These are phyloP conservation scores for Lepidurus couesii DNA, from an alignment of 1,140 invertebrate genomes.

Conservation along the genomic window DNA sequence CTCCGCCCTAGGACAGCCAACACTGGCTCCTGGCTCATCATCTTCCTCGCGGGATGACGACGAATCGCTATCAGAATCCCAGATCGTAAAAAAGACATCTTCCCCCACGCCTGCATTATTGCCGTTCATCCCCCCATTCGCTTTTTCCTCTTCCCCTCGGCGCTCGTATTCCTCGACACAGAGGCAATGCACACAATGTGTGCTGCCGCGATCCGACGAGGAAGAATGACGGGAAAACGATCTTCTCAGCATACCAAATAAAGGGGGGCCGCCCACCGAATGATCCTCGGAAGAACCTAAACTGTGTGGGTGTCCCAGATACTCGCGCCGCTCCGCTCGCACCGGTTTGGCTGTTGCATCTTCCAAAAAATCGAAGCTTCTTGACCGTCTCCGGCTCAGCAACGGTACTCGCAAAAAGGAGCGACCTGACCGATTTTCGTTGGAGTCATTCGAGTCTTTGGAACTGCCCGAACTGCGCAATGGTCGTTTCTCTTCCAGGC, in stretches of 20 bases:
- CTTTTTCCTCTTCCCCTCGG: constrained; percentile 38
- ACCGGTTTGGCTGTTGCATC: not conserved
- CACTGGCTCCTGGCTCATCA: not conserved
- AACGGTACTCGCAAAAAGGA: constrained; percentile 22
- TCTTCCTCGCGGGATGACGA: not conserved
- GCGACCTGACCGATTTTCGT: constrained; percentile 7
- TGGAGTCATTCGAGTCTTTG: not conserved
- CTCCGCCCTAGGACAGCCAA: not conserved
- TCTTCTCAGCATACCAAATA: constrained; percentile 31
- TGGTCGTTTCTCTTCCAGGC: not conserved
- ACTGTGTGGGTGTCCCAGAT: not conserved
- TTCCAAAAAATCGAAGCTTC: constrained; percentile 34
- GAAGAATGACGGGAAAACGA: constrained; percentile 34
- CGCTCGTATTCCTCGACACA: constrained; percentile 50
- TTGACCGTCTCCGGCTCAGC: constrained; percentile 26
- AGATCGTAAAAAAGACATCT: constrained; percentile 11
- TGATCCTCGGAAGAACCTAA: constrained; percentile 11
- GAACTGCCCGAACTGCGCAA: not conserved
- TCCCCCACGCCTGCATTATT: not conserved
- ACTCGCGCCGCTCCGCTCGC: not conserved
- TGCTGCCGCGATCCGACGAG: constrained; percentile 34
- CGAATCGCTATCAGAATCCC: not conserved
- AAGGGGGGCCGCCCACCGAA: constrained; percentile 18
- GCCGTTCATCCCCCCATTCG: constrained; percentile 33
- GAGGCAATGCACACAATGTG: constrained; percentile 33